Conservation (phyloP, 1,140 invertebrate genomes). For the Coelopa frigida region DNA sequence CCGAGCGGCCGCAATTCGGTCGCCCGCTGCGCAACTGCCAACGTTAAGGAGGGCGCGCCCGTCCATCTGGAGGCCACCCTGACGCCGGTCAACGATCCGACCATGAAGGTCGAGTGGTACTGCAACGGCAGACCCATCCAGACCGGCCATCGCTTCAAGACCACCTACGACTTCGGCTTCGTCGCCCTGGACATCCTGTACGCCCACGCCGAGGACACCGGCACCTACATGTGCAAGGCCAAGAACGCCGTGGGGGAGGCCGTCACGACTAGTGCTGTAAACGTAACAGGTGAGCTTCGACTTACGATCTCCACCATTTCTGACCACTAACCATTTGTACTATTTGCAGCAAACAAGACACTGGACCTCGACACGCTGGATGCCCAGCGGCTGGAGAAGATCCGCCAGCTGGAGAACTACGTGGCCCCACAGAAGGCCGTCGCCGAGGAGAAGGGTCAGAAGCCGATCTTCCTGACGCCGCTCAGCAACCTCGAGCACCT, state of each 20-base stretch:
- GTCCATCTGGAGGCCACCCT: slow-evolving; percentile 93
- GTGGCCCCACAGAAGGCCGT: slow-evolving; percentile 67
- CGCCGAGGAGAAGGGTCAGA: slow-evolving; percentile 67
- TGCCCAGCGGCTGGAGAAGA: slow-evolving; percentile 79
- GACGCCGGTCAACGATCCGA: slow-evolving; percentile 90
- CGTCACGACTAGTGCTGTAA: slow-evolving; percentile 79
- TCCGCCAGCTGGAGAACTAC: slow-evolving; percentile 78
- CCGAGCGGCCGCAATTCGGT: slow-evolving; percentile 83
- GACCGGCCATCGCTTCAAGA: slow-evolving; percentile 84
- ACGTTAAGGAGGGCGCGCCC: slow-evolving; percentile 77
- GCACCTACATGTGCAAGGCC: slow-evolving; percentile 91
- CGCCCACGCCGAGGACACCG: slow-evolving; percentile 89
- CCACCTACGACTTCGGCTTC: slow-evolving; percentile 92
- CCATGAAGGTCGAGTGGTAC: slow-evolving; percentile 93
- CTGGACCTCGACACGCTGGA: slow-evolving; percentile 83
- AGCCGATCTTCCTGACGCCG: slow-evolving; percentile 80
- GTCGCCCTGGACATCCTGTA: slow-evolving; percentile 94
- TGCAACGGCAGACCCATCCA: slow-evolving; percentile 84
- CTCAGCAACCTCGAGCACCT: slow-evolving; percentile 76
- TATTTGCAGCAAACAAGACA: slow-evolving; percentile 64
- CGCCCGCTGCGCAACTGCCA: slow-evolving; percentile 78
- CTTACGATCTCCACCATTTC: neutral
- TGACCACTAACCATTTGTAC: slow-evolving; percentile 13
- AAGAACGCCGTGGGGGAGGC: slow-evolving; percentile 88
- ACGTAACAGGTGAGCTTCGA: slow-evolving; percentile 63